Percentiles rank a stretch among this genome's conserved stretches.
phyloP scores from a whole-genome alignment of 2,797 vertebrate genomes.

The Falco cherrug region DNA sequence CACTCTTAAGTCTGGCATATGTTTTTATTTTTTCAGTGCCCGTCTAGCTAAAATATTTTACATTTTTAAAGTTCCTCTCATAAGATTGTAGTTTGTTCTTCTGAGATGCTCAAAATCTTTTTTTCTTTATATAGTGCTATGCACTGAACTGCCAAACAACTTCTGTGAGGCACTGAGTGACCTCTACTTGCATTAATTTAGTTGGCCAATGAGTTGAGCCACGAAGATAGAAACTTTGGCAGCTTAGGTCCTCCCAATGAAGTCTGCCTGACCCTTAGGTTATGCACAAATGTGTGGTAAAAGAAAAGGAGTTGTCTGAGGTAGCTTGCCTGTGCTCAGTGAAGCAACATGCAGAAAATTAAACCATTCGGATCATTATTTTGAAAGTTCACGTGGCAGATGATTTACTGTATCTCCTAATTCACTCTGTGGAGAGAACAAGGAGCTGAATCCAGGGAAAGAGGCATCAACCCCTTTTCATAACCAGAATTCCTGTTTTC shows the following conservation, averaged over 20 bases:
- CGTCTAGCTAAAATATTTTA: background rate
- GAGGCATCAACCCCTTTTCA: background rate
- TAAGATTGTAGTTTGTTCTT: background rate
- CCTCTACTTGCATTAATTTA: background rate
- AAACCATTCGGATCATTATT: background rate
- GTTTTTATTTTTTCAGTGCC: background rate
- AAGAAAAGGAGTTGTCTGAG: background rate
- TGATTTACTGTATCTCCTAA: background rate
- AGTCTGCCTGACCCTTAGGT: background rate
- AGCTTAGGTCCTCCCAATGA: fast-evolving
- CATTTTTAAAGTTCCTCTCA: background rate
- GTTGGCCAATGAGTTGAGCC: background rate
- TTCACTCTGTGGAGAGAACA: fast-evolving
- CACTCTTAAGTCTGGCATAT: background rate
- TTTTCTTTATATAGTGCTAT: background rate
- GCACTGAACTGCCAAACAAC: background rate
- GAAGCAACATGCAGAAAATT: background rate
- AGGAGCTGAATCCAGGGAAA: background rate
- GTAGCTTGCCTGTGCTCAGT: background rate
- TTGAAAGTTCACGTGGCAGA: background rate
- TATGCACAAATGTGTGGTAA: background rate
- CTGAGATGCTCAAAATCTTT: background rate
- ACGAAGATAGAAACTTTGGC: background rate
- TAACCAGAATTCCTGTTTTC: background rate
- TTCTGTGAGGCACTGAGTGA: background rate